Evolutionary conservation across 2,797 vertebrate species (phyloP).

Genomic region (Tamandua tetradactyla): DNA sequence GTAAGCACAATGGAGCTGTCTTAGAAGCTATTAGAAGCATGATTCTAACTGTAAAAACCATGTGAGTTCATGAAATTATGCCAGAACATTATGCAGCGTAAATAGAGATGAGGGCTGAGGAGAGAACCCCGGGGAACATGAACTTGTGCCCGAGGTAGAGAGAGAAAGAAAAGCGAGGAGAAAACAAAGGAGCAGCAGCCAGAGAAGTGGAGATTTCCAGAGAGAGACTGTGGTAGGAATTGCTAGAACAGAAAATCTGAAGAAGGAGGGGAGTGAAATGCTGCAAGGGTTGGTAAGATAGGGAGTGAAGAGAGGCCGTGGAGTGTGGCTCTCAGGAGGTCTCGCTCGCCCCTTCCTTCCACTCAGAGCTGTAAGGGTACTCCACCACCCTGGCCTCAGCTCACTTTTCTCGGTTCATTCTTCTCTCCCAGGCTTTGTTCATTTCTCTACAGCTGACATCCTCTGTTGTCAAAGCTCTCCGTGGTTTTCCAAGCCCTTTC

Average conservation of each 20-base stretch:
- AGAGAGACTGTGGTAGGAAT: not conserved
- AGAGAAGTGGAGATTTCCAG: not conserved
- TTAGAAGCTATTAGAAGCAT: not conserved
- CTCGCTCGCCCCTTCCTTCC: not conserved
- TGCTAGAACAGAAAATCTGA: not conserved
- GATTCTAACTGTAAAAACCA: not conserved
- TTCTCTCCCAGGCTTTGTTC: not conserved
- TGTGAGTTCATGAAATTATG: not conserved
- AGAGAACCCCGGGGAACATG: not conserved
- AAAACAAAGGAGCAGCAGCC: not conserved
- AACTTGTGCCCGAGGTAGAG: not conserved
- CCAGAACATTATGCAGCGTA: not conserved
- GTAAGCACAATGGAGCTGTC: not conserved
- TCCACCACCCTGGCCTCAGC: not conserved
- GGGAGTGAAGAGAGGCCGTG: not conserved
- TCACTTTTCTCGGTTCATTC: not conserved
- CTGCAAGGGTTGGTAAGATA: not conserved
- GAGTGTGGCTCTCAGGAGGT: not conserved
- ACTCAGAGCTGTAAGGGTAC: not conserved
- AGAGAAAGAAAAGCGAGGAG: not conserved
- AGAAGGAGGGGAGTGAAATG: not conserved
- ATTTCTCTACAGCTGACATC: not conserved
- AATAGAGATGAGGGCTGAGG: not conserved
- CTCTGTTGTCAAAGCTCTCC: not conserved
- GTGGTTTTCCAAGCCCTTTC: not conserved